Percentiles rank a stretch among this genome's conserved stretches.
Evolutionary conservation across 2,888 invertebrate species (phyloP).

Genomic region (Metallyticus violacea): DNA sequence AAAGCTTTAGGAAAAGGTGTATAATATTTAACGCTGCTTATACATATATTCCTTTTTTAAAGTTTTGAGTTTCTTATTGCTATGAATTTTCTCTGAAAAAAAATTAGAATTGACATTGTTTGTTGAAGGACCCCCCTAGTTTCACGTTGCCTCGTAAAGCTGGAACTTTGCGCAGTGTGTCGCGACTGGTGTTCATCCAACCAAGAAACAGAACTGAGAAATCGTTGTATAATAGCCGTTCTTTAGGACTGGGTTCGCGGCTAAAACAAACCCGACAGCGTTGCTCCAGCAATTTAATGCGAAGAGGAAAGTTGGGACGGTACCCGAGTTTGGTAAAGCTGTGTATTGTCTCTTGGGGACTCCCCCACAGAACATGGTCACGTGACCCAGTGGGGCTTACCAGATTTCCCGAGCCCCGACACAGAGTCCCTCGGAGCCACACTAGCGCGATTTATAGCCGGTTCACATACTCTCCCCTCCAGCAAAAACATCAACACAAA

Average conservation of each 20-base stretch:
- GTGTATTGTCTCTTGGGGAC: neutral
- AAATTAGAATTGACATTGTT: no score
- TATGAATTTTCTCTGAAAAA: no score
- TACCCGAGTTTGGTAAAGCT: neutral
- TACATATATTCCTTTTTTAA: no score
- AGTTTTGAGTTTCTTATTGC: no score
- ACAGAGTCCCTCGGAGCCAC: neutral
- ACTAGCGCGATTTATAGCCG: conserved; percentile 1
- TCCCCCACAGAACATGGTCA: neutral
- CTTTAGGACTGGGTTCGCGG: neutral
- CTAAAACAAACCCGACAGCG: neutral
- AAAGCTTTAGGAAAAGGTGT: no score
- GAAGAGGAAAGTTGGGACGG: neutral
- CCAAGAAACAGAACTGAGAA: no score
- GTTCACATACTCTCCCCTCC: neutral
- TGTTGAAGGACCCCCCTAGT: no score
- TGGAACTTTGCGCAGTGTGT: no score
- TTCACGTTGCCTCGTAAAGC: no score
- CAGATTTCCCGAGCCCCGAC: neutral
- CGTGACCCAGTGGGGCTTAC: neutral
- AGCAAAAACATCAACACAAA: neutral
- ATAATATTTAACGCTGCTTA: no score
- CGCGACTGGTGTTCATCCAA: no score
- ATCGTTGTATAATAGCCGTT: no score
- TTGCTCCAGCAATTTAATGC: neutral